Evolutionary conservation across 1,140 invertebrate species (phyloP).

Genomic region (Caenorhabditis brenneri): DNA sequence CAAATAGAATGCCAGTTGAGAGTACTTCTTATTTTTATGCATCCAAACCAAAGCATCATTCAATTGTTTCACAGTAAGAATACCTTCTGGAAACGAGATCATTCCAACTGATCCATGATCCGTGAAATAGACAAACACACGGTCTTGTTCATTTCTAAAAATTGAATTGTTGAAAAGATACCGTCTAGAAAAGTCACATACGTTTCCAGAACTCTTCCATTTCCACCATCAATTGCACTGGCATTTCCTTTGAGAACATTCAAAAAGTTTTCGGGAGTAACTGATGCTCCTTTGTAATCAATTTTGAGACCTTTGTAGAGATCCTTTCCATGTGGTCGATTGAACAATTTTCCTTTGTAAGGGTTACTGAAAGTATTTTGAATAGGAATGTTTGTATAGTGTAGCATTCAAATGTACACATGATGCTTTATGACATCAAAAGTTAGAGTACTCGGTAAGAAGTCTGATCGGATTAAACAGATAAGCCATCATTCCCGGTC

Average conservation of each 20-base stretch:
- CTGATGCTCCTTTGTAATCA: constrained; percentile 76
- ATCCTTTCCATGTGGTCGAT: constrained; percentile 75
- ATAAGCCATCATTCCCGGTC: background rate
- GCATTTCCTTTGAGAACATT: constrained; percentile 75
- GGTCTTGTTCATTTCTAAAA: constrained; percentile 75
- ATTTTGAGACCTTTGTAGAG: constrained; percentile 76
- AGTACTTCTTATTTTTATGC: constrained; percentile 73
- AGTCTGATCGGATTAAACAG: background rate
- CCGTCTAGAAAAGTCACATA: constrained; percentile 57
- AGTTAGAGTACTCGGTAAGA: too few species aligned
- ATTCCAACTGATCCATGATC: constrained; percentile 77
- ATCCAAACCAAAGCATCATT: constrained; percentile 73
- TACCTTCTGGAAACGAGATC: constrained; percentile 74
- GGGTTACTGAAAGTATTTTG: constrained; percentile 76
- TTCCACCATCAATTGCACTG: constrained; percentile 72
- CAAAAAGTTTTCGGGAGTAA: constrained; percentile 75
- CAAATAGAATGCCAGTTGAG: constrained; percentile 75
- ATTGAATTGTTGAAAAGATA: background rate
- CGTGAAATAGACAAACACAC: constrained; percentile 77
- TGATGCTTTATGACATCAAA: too few species aligned
- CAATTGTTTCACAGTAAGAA: constrained; percentile 72
- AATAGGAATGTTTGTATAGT: too few species aligned
- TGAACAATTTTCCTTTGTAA: constrained; percentile 75
- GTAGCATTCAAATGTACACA: too few species aligned
- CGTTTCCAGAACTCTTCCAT: constrained; percentile 75